These are phyloP conservation scores for Monomorium pharaonis DNA, from an alignment of 1,140 invertebrate genomes.

Conservation along the genomic window DNA sequence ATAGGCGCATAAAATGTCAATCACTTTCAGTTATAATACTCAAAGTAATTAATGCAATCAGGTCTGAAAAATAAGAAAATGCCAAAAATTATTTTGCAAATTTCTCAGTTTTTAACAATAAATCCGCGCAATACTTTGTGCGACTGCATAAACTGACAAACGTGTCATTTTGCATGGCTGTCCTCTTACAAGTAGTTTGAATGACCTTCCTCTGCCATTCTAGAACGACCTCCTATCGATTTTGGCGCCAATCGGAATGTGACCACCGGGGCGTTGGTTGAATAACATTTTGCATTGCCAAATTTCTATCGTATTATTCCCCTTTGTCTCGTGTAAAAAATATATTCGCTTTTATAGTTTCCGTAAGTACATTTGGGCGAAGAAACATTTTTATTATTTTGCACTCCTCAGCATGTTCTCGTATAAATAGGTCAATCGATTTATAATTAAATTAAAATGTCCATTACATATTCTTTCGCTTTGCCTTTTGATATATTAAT, in stretches of 20 bases:
- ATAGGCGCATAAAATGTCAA: neutral
- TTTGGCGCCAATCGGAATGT: conserved; percentile 56
- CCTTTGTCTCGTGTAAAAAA: neutral
- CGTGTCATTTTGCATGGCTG: conserved; percentile 12
- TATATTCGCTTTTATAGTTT: neutral
- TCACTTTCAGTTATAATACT: neutral
- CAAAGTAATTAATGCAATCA: neutral
- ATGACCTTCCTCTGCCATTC: conserved; percentile 44
- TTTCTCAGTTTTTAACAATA: neutral
- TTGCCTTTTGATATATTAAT: conserved; percentile 9
- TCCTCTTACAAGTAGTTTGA: conserved; percentile 27
- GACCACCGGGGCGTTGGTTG: conserved; percentile 10
- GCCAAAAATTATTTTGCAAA: neutral
- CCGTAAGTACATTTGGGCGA: neutral
- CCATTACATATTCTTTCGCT: conserved; percentile 20
- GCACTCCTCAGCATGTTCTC: neutral
- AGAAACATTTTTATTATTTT: conserved; percentile 3
- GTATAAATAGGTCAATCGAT: conserved; percentile 17
- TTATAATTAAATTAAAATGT: conserved; percentile 24
- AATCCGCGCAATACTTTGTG: neutral
- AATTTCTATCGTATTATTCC: conserved; percentile 34
- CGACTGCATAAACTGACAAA: conserved; percentile 17
- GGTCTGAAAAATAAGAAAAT: neutral
- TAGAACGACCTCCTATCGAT: conserved; percentile 60
- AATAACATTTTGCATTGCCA: conserved; percentile 48